Evolutionary conservation across 2,113 vertebrate species (phyloP).

Genomic region (Cynopterus brachyotis): DNA sequence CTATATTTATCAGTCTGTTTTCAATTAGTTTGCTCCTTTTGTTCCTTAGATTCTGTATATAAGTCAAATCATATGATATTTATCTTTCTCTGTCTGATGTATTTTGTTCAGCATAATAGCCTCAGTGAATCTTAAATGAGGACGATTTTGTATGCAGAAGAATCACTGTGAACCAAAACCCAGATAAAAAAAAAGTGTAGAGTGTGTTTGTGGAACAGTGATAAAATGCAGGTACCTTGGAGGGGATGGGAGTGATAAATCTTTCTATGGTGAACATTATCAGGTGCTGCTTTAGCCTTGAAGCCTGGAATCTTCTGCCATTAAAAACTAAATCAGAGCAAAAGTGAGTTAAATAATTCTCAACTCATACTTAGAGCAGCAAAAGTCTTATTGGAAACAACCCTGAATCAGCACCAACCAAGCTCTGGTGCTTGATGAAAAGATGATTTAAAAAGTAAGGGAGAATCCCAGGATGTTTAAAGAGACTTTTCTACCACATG

Average conservation of each 20-base stretch:
- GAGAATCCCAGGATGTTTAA: not conserved
- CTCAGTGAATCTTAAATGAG: not conserved
- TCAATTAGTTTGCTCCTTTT: too few species aligned
- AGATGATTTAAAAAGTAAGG: not conserved
- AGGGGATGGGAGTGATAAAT: not conserved
- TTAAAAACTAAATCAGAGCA: not conserved
- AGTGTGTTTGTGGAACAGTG: not conserved
- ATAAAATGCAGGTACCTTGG: not conserved
- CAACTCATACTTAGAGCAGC: not conserved
- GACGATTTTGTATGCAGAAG: not conserved
- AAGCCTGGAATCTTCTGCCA: not conserved
- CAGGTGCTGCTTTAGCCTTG: not conserved
- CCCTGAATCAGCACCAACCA: not conserved
- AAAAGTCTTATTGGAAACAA: not conserved
- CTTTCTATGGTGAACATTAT: too few species aligned
- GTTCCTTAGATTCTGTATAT: too few species aligned
- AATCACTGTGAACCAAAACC: not conserved
- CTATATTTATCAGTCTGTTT: too few species aligned
- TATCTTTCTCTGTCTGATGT: too few species aligned
- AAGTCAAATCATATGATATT: too few species aligned
- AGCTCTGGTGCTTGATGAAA: not conserved
- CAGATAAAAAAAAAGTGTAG: not conserved
- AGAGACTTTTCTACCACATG: too few species aligned
- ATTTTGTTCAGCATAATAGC: too few species aligned
- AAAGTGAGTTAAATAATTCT: not conserved